These are phyloP conservation scores for Himalopsyche phryganea DNA, from an alignment of 1,140 invertebrate species.

Conservation along the genomic window DNA sequence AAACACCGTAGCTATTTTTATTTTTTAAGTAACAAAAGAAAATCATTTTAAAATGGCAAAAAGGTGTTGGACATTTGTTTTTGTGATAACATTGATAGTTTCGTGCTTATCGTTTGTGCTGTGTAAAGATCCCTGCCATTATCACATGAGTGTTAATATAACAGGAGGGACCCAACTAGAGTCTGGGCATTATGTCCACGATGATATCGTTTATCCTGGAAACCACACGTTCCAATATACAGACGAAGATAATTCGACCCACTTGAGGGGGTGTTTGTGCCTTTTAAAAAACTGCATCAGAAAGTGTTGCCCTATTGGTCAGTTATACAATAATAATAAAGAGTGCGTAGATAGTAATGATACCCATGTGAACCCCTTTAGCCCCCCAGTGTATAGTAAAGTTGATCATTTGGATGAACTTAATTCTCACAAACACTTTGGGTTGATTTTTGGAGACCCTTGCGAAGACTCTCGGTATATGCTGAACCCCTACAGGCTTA, in stretches of 20 bases:
- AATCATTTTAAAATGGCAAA: too few species aligned
- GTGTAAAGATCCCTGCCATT: constrained; percentile 9
- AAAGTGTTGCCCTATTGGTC: constrained; percentile 28
- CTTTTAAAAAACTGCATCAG: constrained; percentile 16
- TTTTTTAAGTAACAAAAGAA: too few species aligned
- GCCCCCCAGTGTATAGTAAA: constrained; percentile 9
- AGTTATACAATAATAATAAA: background rate
- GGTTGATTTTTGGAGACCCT: constrained; percentile 9
- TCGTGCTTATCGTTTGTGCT: too few species aligned
- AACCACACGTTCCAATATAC: constrained; percentile 6
- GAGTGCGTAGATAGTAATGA: constrained; percentile 6
- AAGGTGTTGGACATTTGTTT: too few species aligned
- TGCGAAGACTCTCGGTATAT: constrained; percentile 8
- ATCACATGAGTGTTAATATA: constrained; percentile 23
- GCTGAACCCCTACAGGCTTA: constrained; percentile 9
- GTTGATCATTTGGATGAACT: background rate
- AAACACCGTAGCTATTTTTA: too few species aligned
- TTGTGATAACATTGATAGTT: too few species aligned
- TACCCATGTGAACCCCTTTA: constrained; percentile 11
- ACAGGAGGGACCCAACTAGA: background rate
- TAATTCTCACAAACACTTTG: constrained; percentile 1
- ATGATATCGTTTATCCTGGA: constrained; percentile 4
- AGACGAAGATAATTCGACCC: background rate
- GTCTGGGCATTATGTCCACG: constrained; percentile 6
- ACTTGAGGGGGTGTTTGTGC: constrained; percentile 23